Evolutionary conservation across 35 echinoderm and acorn worm species (phyloP), one percentile per base, ranked within the genome.

Genomic region (Patiria miniata): DNA sequence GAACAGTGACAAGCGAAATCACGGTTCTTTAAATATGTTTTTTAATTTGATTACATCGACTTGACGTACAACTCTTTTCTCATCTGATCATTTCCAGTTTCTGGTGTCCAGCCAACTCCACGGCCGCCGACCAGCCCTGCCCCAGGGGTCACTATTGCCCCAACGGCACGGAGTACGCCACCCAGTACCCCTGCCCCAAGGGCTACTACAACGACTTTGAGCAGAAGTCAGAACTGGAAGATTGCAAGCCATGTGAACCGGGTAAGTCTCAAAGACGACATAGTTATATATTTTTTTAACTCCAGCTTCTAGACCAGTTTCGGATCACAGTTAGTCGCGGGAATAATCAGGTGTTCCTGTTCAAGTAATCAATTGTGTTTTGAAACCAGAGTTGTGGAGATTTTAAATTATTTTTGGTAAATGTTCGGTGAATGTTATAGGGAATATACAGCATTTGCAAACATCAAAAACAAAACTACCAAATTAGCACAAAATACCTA

Each of bases 91-190:
- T 38, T 12, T 85, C 2, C 50, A 97, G 95, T 6, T 97, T 94
- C 82, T 97, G 93, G 88, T 97, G 95, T 94, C 88, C 89, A 83
- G 92, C 69, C 40, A 97, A 91, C 87, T 77, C 85, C 34, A 91
- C 91, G 5, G 87, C 89, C 1, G 19, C 1, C 16, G 85, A 91
- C 58, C 93, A 89, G 6, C 88, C 78, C 0, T 97, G 95, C 68
- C 95, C 95, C 9, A 85, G 89, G 36, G 95, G 95, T 36, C 95
- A 97, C 54, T 97, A 94, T 77, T 97, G 95, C 68, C 95, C 95
- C 21, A 65, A 59, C n/a, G 88, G 91, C 8, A 97, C 95, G 29
- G 36, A 47, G 19, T 91, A 85, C 14, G 51, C 77, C 7, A 80
- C 77, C 4, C 79, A 94, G 86, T 91, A 94, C 50, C 95, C 95